These are phyloP conservation scores for Parthenolecanium corni DNA, from an alignment of 2,888 invertebrate genomes.

Conservation along the genomic window DNA sequence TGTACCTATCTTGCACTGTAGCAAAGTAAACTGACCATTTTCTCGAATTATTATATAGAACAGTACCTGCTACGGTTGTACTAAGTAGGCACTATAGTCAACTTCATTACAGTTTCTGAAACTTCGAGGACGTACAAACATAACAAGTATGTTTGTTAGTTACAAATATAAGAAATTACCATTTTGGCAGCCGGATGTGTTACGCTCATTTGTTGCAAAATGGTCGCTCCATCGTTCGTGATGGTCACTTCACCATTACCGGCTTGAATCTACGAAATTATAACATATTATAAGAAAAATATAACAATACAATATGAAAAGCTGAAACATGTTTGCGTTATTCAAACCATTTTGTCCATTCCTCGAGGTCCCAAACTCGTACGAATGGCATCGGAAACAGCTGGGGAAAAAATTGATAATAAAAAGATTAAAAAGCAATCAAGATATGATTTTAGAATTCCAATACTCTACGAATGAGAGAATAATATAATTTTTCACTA, in stretches of 20 bases:
- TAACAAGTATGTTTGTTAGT: no score
- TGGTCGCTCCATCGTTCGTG: constrained; percentile 99
- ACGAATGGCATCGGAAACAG: constrained; percentile 96
- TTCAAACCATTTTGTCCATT: constrained; percentile 99
- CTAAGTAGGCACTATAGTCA: no score
- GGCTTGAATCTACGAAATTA: constrained; percentile 65
- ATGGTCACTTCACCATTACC: constrained; percentile 97
- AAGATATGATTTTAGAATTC: no score
- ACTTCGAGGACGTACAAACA: no score
- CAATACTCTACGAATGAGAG: no score
- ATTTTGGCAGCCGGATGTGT: constrained; percentile 98
- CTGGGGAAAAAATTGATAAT: constrained; percentile 38
- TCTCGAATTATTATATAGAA: no score
- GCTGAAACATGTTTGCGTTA: not conserved
- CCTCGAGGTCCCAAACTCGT: constrained; percentile 97
- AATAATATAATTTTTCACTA: no score
- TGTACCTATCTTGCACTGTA: no score
- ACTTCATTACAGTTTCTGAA: no score
- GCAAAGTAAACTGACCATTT: no score
- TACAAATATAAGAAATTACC: no score
- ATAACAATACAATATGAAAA: not conserved
- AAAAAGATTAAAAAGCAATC: not conserved
- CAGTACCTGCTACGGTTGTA: no score
- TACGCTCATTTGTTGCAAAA: constrained; percentile 97
- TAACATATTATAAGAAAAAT: not conserved